These are phyloP conservation scores for Brachionus koreanus DNA, from an alignment of 1,140 invertebrate genomes.

Conservation along the genomic window DNA sequence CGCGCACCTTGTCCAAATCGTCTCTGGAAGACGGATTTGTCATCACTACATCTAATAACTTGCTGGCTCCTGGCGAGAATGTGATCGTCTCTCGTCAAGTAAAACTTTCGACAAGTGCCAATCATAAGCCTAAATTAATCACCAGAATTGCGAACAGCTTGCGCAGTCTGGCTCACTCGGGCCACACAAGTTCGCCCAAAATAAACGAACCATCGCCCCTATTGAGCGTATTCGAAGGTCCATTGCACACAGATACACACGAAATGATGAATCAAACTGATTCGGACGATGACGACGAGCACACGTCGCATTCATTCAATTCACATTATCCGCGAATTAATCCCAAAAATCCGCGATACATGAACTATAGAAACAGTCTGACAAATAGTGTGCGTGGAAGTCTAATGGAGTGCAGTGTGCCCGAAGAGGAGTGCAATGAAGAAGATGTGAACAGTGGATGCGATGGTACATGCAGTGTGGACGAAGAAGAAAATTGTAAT, in stretches of 20 bases:
- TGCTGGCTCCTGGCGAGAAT: neutral
- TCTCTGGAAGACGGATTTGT: constrained; percentile 39
- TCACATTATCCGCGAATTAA: neutral
- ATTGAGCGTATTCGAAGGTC: constrained; percentile 13
- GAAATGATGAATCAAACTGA: neutral
- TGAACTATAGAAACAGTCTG: constrained; percentile 42
- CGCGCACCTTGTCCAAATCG: constrained; percentile 26
- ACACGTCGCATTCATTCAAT: neutral
- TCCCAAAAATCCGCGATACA: constrained; percentile 3
- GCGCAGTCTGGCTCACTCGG: neutral
- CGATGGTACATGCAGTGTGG: neutral
- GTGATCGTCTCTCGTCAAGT: constrained; percentile 23
- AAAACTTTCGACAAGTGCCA: neutral
- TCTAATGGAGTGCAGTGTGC: constrained; percentile 40
- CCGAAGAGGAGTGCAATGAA: neutral
- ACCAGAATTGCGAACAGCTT: constrained; percentile 35
- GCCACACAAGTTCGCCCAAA: neutral
- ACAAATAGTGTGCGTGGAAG: constrained; percentile 40
- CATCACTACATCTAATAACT: constrained; percentile 39
- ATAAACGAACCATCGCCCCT: neutral
- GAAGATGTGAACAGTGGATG: neutral
- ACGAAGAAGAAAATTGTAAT: neutral
- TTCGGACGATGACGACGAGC: neutral
- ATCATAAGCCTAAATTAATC: neutral
- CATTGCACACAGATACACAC: neutral